phyloP scores from a whole-genome alignment of 2,888 invertebrate genomes.

The Archaeoteleia sp. region DNA sequence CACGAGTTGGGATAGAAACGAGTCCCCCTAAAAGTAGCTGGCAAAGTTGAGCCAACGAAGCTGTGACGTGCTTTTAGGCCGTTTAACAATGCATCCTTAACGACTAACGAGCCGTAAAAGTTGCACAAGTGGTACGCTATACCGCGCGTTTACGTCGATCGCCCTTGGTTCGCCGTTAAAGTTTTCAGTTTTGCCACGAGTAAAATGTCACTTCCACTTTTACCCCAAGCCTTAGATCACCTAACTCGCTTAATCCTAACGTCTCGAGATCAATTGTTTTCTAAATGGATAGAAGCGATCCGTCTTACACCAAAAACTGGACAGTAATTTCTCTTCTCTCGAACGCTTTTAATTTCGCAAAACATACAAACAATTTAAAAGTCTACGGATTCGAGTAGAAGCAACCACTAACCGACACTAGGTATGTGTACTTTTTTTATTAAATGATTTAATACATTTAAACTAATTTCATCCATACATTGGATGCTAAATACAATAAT shows the following conservation, averaged over 20 bases:
- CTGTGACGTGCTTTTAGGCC: constrained; percentile 21
- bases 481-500: no score
- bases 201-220: constrained; percentile 5
- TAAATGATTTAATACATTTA: no score
- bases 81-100: constrained; percentile 34
- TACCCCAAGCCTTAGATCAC: background rate
- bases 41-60: background rate
- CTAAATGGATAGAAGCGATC: constrained; percentile 35
- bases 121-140: constrained; percentile 13
- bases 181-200: constrained; percentile 33
- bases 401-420: no score
- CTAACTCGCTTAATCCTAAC: constrained; percentile 23
- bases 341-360: no score
- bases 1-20: background rate
- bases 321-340: no score
- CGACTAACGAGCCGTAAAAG: constrained; percentile 34
- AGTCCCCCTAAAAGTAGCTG: background rate
- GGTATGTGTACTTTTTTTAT: no score
- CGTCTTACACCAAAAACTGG: constrained; percentile 9
- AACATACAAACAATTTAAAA: no score
- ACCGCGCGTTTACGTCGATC: constrained; percentile 22
- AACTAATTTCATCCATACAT: no score
- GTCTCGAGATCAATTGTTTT: constrained; percentile 36
- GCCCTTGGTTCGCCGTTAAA: constrained; percentile 9
- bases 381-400: no score